These are phyloP conservation scores for Drosophila micromelanica DNA, from an alignment of 1,140 invertebrate genomes.

Conservation along the genomic window DNA sequence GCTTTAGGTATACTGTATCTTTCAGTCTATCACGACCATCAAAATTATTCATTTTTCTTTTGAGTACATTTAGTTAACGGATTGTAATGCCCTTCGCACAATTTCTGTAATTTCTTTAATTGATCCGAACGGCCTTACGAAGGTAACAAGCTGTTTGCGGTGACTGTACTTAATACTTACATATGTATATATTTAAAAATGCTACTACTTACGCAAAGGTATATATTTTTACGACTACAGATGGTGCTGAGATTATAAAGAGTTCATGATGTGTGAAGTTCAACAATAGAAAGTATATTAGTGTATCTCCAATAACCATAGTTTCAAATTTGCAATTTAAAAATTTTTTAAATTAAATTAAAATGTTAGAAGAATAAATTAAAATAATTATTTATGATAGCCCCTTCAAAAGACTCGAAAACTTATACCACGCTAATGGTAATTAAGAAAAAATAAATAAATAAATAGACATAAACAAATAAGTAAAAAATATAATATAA, in stretches of 20 bases:
- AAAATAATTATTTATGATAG: no score
- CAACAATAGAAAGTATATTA: not conserved
- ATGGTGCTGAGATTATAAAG: not conserved
- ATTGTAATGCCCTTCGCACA: conserved; percentile 21
- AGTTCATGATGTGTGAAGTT: not conserved
- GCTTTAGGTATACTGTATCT: not conserved
- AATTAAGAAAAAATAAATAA: no score
- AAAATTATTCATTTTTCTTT: not conserved
- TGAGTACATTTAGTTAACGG: not conserved
- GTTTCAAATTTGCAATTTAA: no score
- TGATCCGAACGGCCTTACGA: conserved; percentile 11
- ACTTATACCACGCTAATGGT: no score
- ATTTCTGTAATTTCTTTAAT: conserved; percentile 32
- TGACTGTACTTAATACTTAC: not conserved
- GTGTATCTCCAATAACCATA: no score
- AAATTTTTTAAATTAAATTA: no score
- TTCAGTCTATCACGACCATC: not conserved
- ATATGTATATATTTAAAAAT: not conserved
- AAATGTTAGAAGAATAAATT: no score
- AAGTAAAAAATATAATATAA: no score
- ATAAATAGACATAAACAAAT: no score
- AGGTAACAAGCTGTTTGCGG: conserved; percentile 12
- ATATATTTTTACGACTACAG: not conserved
- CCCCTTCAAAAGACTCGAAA: no score
- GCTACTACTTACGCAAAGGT: not conserved